A percentile compares a stretch with the other conserved stretches of the same genome.
Conservation (phyloP, 2,888 invertebrate species). For the Yponomeuta malinellus region DNA sequence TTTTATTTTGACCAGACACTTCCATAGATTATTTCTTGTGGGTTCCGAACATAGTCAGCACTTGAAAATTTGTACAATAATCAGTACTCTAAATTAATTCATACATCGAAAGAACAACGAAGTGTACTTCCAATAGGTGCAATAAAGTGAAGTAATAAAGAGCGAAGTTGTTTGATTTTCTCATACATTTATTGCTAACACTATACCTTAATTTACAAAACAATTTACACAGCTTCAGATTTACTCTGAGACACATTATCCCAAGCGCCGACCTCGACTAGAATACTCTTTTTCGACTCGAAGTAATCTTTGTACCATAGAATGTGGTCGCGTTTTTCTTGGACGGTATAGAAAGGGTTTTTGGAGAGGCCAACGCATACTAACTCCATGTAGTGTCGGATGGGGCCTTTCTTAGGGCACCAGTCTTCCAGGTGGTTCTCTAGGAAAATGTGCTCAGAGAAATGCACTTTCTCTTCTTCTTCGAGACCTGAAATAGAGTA, state of each 20-base stretch:
- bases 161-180: conserved; percentile 32
- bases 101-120: conserved; percentile 61
- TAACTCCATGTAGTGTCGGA: conserved; percentile 98
- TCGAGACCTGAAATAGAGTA: conserved; percentile 69
- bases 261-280: conserved; percentile 80
- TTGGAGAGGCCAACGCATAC: conserved; percentile 95
- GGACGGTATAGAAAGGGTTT: conserved; percentile 91
- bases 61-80: conserved; percentile 2
- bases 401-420: conserved; percentile 93
- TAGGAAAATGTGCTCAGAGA: conserved; percentile 96
- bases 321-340: conserved; percentile 92
- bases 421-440: conserved; percentile 89
- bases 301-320: conserved; percentile 95
- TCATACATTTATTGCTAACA: not conserved
- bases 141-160: conserved; percentile 64
- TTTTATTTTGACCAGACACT: no score
- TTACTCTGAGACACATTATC: conserved; percentile 25
- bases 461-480: conserved; percentile 82
- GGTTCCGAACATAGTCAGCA: not conserved
- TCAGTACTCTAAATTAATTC: not conserved
- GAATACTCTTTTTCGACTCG: conserved; percentile 82
- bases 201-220: conserved; percentile 5
- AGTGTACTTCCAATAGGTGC: conserved; percentile 72
- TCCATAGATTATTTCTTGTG: not conserved
- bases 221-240: not conserved